Evolutionary conservation across 2,888 invertebrate species (phyloP), one percentile per base, ranked within the genome.

Genomic region (Tiphia femorata): DNA sequence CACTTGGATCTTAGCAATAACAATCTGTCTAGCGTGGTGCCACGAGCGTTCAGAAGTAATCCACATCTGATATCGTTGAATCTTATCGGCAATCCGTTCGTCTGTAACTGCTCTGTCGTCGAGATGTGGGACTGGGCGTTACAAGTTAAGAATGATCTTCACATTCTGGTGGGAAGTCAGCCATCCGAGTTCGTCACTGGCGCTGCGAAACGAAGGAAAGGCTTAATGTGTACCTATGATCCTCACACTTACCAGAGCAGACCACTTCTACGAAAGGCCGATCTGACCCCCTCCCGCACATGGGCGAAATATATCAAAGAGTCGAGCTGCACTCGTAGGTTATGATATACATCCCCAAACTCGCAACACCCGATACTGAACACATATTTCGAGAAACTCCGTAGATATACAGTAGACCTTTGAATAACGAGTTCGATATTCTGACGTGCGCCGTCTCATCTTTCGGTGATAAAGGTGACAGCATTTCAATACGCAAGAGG

Each of bases 51-150:
- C 47, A 80, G 83, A 1, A 82, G 85, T 43, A 91, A 90, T 80
- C 86, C 87, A 0, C 86, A 86, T 57, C 74, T 92, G 3, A 82
- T 87, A 52, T 88, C 88, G 2, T 70, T 91, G 42, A 90, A 90
- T 73, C 81, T 92, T 4, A 84, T 90, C 6, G 89, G 89, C 2
- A 91, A 92, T 82, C 91, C 89, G 1, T 91, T 91, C 84, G 82
- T 86, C 51, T 91, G 91, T 72, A 88, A 90, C 68, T 92, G 91
- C 68, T 87, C 88, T 60, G 87, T 91, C 19, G 88, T 88, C 0
- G 89, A 90, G 53, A 87, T 90, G 85, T 91, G 91, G 91, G 88
- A 90, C 68, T 91, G 91, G 91, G 91, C 91, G 0, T 84, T 88
- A 29, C 86, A 89, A 80, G 87, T 87, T 27, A 89, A 89, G 71